Base-by-base conservation (phyloP, 2,888 invertebrate genomes). In the Tetanocera ferruginea region DNA sequence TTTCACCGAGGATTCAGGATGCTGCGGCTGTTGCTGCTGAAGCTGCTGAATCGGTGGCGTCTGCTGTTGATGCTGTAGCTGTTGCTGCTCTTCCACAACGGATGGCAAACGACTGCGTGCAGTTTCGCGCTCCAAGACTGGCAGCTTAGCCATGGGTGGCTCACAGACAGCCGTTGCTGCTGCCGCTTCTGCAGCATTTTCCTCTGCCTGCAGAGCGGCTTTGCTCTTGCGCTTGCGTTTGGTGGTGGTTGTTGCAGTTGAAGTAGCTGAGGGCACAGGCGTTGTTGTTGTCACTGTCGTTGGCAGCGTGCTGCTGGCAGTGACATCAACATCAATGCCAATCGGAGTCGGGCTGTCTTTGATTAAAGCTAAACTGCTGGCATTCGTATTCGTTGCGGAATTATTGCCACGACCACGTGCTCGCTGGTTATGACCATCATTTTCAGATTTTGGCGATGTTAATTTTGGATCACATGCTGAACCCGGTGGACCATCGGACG, bases 181-280 rank as follows among this genome's bases (percentile, higher is more conserved):
- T 64, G 74, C 66, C 78, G 82, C 62, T 73, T 77, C 80, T 8
- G 81, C 81, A 0, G 81, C 82, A 64, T 84, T 85, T 31, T 91
- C 91, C 49, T 92, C 90, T 0, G 83, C 83, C 74, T 86, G 87
- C 69, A 84, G 83, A 1, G 90, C 89, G 0, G 88, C 87, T 79
- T 92, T 91, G 66, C 91, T 91, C 89, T 94, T 94, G 76, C 94
- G 90, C 85, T 94, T 94, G 76, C 93, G 90, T 76, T 91, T 90
- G 6, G 82, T 82, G 9, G 83, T 81, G 23, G 79, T 80, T 66
- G 83, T 78, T 14, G 80, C 79, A 62, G 70, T 67, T 8, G 79
- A 80, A 0, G 79, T 70, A 57, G 73, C 34, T 57, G 49, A 52
- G 5, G 64, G 70, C 76, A 52, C 76, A 17, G 81, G 70, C 28